Conservation (phyloP, 1,140 invertebrate species). For the Plutomurus gul region DNA sequence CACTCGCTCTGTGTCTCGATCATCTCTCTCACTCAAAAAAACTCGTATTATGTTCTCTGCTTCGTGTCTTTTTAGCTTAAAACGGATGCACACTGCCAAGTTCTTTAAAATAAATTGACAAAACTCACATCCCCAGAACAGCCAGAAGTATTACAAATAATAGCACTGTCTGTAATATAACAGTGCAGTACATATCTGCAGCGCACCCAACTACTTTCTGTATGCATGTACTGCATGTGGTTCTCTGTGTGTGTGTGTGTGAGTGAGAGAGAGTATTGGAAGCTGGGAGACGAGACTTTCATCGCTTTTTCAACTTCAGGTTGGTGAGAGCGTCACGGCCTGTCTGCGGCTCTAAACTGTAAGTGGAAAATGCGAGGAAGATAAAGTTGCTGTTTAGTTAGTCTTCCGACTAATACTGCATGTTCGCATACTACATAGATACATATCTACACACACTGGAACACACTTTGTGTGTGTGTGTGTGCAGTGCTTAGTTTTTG, state of each 20-base stretch:
- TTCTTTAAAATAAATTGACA: slow-evolving; percentile 23
- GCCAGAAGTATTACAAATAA: too few species aligned
- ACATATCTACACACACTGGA: too few species aligned
- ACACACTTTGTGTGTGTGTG: too few species aligned
- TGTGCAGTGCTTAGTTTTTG: too few species aligned
- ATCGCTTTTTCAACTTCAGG: slow-evolving; percentile 24
- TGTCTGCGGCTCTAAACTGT: not conserved
- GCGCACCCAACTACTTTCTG: too few species aligned
- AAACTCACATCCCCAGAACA: not conserved
- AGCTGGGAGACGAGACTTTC: not conserved
- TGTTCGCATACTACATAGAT: too few species aligned
- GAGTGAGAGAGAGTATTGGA: not conserved
- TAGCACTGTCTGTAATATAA: too few species aligned
- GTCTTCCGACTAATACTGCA: not conserved
- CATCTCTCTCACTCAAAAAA: slow-evolving; percentile 8
- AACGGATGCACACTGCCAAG: slow-evolving; percentile 7
- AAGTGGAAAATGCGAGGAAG: not conserved
- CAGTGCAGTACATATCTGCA: too few species aligned
- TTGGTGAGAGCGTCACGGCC: too few species aligned
- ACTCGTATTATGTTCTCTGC: not conserved
- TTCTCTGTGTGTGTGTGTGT: not conserved
- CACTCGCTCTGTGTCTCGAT: not conserved
- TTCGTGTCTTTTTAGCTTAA: not conserved
- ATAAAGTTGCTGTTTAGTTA: not conserved
- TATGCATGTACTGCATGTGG: too few species aligned